phyloP scores from a whole-genome alignment of 2,797 vertebrate species.

The Cryptoblepharus egeriae region DNA sequence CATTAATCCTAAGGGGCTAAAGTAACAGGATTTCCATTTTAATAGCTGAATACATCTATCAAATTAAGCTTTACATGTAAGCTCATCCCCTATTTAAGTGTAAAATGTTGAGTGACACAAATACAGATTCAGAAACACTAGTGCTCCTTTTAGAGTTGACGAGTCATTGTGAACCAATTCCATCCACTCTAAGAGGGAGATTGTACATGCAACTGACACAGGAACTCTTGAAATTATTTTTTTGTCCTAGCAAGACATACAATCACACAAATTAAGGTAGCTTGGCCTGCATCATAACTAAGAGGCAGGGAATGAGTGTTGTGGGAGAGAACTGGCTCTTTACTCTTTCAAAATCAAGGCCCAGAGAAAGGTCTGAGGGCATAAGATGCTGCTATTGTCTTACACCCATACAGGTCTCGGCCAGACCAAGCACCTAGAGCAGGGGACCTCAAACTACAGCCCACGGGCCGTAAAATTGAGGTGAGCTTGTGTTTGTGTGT shows the following conservation, averaged over 20 bases:
- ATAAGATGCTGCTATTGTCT: background rate
- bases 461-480: no score
- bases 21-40: slow-evolving; percentile 37
- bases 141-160: background rate
- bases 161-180: background rate
- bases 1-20: slow-evolving; percentile 93
- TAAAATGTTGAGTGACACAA: background rate
- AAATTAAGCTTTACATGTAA: background rate
- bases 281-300: background rate
- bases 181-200: background rate
- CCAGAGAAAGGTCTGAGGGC: background rate
- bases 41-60: slow-evolving; percentile 22
- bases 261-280: background rate
- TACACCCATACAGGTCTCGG: background rate
- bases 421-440: background rate
- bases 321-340: background rate
- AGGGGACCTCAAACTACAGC: no score
- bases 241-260: background rate
- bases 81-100: background rate
- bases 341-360: background rate
- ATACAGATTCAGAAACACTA: background rate
- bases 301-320: background rate
- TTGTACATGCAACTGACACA: no score
- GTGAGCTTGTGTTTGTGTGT: no score
- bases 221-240: background rate